Conservation (phyloP, 2,113 vertebrate genomes). For the Poecilia latipinna region DNA sequence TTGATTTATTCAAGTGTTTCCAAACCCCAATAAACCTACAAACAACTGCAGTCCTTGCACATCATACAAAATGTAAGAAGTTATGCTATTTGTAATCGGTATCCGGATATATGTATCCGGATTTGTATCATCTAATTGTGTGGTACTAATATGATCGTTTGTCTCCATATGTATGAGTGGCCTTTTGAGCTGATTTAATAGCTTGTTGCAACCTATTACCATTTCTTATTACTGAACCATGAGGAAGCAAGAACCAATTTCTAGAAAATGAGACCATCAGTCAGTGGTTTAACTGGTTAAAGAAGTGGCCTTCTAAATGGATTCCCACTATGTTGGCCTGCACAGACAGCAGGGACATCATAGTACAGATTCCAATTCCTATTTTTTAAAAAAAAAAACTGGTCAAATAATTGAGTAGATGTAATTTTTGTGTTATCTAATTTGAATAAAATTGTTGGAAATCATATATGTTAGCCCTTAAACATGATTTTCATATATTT, state of each 20-base stretch:
- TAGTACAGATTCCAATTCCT: neutral
- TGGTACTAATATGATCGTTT: constrained; percentile 19
- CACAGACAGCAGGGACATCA: neutral
- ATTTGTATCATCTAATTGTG: constrained; percentile 17
- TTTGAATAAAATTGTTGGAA: too few relatives aligned
- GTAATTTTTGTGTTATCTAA: too few relatives aligned
- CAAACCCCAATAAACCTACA: neutral
- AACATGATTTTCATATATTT: too few relatives aligned
- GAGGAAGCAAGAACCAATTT: constrained; percentile 57
- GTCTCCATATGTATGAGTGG: constrained; percentile 26
- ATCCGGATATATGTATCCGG: constrained; percentile 4
- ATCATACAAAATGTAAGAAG: neutral
- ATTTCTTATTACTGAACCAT: constrained; percentile 60
- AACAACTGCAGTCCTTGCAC: neutral
- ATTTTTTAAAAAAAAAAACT: neutral
- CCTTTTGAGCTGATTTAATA: constrained; percentile 52
- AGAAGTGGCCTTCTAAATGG: constrained; percentile 56
- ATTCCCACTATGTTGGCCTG: constrained; percentile 15
- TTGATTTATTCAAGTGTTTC: neutral
- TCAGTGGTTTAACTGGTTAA: constrained; percentile 45
- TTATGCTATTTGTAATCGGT: constrained; percentile 4
- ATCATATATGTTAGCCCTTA: too few relatives aligned
- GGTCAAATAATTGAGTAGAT: neutral
- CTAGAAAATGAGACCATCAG: constrained; percentile 52
- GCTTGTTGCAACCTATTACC: constrained; percentile 35